Percentiles rank a stretch among this genome's conserved stretches.
These are phyloP conservation scores for Columba guinea DNA, from an alignment of 2,797 vertebrate species.

Conservation along the genomic window DNA sequence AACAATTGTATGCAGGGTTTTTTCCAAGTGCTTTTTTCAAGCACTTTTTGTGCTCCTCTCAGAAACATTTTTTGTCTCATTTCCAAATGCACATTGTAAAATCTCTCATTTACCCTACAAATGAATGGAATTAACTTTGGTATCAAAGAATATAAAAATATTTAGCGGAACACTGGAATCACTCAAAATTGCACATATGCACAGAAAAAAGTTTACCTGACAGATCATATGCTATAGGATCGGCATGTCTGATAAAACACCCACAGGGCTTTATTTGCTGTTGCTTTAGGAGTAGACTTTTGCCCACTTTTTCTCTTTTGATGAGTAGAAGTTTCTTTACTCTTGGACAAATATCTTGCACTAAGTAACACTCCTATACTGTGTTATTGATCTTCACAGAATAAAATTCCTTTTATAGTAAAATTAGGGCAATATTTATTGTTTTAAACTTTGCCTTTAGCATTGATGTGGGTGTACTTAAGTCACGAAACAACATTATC, in stretches of 20 bases:
- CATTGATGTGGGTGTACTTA: neutral
- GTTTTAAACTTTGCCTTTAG: constrained; percentile 40
- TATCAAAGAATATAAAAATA: constrained; percentile 15
- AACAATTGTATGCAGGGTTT: neutral
- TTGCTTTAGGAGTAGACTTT: constrained; percentile 25
- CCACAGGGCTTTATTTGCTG: constrained; percentile 9
- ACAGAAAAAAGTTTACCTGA: neutral
- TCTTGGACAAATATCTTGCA: neutral
- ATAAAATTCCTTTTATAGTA: constrained; percentile 38
- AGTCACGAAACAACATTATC: neutral
- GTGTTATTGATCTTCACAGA: constrained; percentile 15
- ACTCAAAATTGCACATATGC: neutral
- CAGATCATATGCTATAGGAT: neutral
- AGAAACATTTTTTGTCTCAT: neutral
- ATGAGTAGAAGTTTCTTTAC: constrained; percentile 16
- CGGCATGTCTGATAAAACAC: constrained; percentile 19
- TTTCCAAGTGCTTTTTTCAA: neutral
- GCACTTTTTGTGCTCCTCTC: neutral
- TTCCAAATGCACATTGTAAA: constrained; percentile 27
- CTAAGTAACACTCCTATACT: neutral
- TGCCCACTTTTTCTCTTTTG: neutral
- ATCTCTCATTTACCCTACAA: constrained; percentile 23
- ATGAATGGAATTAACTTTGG: constrained; percentile 34
- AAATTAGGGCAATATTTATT: constrained; percentile 50
- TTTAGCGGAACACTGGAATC: constrained; percentile 20